Percentiles rank a stretch among this genome's conserved stretches.
These are phyloP conservation scores for Sycophila sp. DNA, from an alignment of 1,140 invertebrate genomes.

Conservation along the genomic window DNA sequence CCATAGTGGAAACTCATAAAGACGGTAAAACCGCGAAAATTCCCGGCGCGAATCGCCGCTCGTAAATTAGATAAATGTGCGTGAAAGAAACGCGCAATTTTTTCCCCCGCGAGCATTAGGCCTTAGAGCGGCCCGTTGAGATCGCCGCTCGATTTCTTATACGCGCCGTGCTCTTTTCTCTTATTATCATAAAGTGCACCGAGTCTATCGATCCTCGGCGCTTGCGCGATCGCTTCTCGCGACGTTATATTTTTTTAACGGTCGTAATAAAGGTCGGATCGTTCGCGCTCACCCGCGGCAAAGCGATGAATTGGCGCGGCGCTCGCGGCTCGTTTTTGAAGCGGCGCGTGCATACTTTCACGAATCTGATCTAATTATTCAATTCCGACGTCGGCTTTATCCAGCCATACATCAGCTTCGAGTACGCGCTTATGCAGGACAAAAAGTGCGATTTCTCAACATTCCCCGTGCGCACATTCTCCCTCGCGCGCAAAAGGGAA, in stretches of 20 bases:
- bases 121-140: background rate
- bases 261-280: no score
- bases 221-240: background rate
- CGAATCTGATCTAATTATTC: background rate
- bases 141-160: constrained; percentile 5
- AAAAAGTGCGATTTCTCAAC: background rate
- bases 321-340: no score
- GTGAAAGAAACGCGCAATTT: background rate
- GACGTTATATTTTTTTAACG: no score
- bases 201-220: constrained; percentile 10
- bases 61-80: constrained; percentile 10
- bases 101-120: background rate
- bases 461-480: background rate
- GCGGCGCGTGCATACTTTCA: no score
- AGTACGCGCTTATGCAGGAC: background rate
- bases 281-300: constrained; percentile 6
- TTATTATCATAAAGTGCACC: constrained; percentile 18
- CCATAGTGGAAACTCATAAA: background rate
- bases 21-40: constrained; percentile 6
- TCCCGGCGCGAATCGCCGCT: background rate
- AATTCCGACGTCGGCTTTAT: background rate
- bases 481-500: no score
- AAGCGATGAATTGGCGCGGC: no score
- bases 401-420: background rate
- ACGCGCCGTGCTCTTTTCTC: constrained; percentile 4